Evolutionary conservation across 2,113 vertebrate genomes (phyloP), one percentile per base, ranked within the genome.

Genomic region (Tricholaema leucomelas): DNA sequence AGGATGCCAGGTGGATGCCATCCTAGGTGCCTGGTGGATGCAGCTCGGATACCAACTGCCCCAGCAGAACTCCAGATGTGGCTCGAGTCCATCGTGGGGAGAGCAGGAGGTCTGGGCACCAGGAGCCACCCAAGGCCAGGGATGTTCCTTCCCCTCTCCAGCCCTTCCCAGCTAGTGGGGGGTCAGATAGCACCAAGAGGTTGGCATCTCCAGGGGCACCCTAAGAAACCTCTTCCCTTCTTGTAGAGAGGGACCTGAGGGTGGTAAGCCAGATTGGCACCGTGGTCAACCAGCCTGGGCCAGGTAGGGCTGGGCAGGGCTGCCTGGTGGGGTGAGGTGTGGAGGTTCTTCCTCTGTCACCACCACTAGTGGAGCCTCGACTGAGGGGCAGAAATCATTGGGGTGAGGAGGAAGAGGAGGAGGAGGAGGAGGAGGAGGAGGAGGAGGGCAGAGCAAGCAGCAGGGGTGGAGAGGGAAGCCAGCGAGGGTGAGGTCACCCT

Each of bases 61-160:
- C 13, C 33, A 4, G 9, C 28, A 6, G 31, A 44, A 35, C 36
- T 55, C 64, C 75, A 23, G 60, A 31, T 3, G 31, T 9, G 52
- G 40, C 40, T 5, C 1, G 1, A 5, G n/a, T 17, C n/a, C 46
- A 46, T 21, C 8, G 46, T 13, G 58, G 33, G 11, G 38, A 23
- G 19, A 17, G 30, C 1, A 5, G 55, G 54, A 18, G 9, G 33
- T 31, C 59, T 55, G 90, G 59, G 28, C 25, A 31, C 4, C 24
- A 2, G 1, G 5, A 44, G 67, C 4, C 48, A 1, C 18, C 27
- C 24, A 14, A 24, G 12, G 5, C 11, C 27, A 0, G 2, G n/a
- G 14, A 21, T 2, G 33, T 15, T 3, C 8, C 23, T 27, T 18
- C 23, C 36, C n/a, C 27, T 66, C 27, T 6, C 4, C 16, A 31